phyloP scores from a whole-genome alignment of 2,888 invertebrate species.

The Slavum lentiscoides region DNA sequence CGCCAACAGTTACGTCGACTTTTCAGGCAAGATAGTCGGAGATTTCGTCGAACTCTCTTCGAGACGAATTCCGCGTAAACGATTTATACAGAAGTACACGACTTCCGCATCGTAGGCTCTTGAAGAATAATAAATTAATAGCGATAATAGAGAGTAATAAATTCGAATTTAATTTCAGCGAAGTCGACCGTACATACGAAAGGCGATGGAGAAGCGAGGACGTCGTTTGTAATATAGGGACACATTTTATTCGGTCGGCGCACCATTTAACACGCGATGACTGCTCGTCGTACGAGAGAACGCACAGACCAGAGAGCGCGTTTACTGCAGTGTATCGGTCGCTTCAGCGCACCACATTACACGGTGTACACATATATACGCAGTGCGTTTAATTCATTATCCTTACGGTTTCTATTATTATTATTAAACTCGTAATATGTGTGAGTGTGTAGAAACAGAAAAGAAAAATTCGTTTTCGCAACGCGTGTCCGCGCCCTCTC shows the following conservation, averaged over 20 bases:
- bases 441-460: not conserved
- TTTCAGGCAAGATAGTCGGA: no score
- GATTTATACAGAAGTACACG: no score
- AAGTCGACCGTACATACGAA: not conserved
- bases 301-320: conserved; percentile 1
- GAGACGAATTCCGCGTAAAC: no score
- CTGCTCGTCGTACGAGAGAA: conserved; percentile 4
- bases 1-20: no score
- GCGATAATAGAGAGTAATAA: not conserved
- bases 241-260: conserved; percentile 31
- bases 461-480: conserved; percentile 15
- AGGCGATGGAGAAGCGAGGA: not conserved
- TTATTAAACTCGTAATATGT: not conserved
- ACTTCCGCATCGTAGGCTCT: no score
- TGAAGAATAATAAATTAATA: no score
- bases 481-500: not conserved
- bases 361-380: not conserved
- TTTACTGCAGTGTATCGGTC: conserved; percentile 10
- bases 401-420: conserved; percentile 4
- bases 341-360: not conserved
- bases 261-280: conserved; percentile 46
- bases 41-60: no score
- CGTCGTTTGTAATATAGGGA: not conserved
- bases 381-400: conserved; percentile 48
- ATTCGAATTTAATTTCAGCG: conserved; percentile 34